Conservation (phyloP, 2,888 invertebrate genomes). For the Plemyria rubiginata region DNA sequence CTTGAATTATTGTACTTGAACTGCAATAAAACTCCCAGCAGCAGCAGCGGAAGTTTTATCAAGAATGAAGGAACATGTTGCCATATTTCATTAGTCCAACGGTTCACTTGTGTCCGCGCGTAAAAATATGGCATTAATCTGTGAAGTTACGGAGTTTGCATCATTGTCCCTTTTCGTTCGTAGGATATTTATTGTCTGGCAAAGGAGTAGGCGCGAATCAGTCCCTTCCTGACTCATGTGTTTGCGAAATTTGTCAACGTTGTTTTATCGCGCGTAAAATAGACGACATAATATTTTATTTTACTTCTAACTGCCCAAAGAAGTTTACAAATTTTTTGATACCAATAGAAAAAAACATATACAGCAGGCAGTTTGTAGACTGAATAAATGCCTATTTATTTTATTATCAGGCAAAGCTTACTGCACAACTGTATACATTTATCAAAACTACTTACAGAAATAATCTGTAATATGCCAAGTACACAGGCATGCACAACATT, state of each 20-base stretch:
- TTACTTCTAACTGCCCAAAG: conserved; percentile 17
- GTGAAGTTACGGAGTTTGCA: conserved; percentile 67
- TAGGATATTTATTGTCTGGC: conserved; percentile 66
- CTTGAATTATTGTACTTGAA: conserved; percentile 75
- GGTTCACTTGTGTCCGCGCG: conserved; percentile 68
- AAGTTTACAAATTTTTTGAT: no score
- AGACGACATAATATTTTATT: conserved; percentile 40
- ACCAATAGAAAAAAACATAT: no score
- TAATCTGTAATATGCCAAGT: no score
- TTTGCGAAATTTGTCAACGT: conserved; percentile 60
- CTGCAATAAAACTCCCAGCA: conserved; percentile 74
- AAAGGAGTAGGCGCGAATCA: conserved; percentile 59
- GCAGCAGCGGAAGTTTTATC: conserved; percentile 76
- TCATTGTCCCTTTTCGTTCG: conserved; percentile 69
- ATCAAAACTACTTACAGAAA: no score
- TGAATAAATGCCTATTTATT: not conserved
- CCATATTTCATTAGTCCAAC: conserved; percentile 79
- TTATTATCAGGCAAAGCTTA: no score
- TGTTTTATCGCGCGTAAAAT: conserved; percentile 47
- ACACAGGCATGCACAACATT: no score
- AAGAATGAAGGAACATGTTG: conserved; percentile 74
- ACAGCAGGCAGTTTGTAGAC: no score
- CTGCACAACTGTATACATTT: no score
- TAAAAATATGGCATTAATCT: conserved; percentile 79
- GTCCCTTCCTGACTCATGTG: conserved; percentile 57